A percentile compares a stretch with the other conserved stretches of the same genome.
These are phyloP conservation scores for Diadegma fenestrale DNA, from an alignment of 2,888 invertebrate genomes.

Conservation along the genomic window DNA sequence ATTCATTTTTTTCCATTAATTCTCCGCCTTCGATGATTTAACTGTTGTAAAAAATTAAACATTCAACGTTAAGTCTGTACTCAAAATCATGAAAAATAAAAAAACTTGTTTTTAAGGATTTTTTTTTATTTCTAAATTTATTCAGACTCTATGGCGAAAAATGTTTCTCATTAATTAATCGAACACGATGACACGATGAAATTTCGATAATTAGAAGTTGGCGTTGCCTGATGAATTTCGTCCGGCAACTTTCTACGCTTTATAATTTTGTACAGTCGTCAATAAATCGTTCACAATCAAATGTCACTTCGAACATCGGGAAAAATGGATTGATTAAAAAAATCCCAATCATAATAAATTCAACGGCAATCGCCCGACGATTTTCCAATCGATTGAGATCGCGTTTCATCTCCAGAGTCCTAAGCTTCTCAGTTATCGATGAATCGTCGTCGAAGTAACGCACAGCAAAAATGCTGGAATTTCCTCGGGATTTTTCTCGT, in stretches of 20 bases:
- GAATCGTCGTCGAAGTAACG: conserved; percentile 36
- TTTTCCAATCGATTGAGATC: conserved; percentile 6
- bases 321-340: conserved; percentile 9
- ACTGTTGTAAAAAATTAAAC: neutral
- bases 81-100: neutral
- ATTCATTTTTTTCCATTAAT: neutral
- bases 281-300: neutral
- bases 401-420: neutral
- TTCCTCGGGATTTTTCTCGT: conserved; percentile 37
- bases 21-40: neutral
- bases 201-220: no score
- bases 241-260: neutral
- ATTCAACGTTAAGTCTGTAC: neutral
- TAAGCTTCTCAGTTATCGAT: conserved; percentile 35
- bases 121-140: neutral
- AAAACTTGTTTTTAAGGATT: neutral
- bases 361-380: conserved; percentile 1
- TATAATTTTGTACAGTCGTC: neutral
- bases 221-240: neutral
- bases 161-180: neutral
- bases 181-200: neutral
- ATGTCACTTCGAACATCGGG: neutral
- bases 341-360: conserved; percentile 19
- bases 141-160: neutral
- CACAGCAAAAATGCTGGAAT: neutral